phyloP scores from a whole-genome alignment of 1,140 invertebrate species.

The Mycetomoellerius zeteki region DNA sequence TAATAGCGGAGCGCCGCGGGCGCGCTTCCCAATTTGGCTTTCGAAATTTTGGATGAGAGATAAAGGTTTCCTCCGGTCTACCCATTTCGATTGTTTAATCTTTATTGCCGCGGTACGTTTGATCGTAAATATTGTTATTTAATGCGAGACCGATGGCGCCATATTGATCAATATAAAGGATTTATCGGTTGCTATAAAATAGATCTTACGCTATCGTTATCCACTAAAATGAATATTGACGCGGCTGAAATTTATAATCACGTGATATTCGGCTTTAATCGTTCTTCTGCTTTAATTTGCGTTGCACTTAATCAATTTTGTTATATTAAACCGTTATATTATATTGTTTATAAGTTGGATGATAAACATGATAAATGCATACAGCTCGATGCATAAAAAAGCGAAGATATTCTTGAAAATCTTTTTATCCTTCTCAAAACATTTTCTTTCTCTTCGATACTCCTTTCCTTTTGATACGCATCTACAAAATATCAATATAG shows the following conservation, averaged over 20 bases:
- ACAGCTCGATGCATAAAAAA: neutral
- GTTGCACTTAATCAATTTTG: constrained; percentile 16
- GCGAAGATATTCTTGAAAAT: neutral
- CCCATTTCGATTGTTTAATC: constrained; percentile 76
- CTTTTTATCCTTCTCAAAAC: neutral
- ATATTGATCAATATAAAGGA: constrained; percentile 70
- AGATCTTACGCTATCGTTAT: constrained; percentile 70
- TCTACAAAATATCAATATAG: constrained; percentile 37
- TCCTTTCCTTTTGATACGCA: neutral
- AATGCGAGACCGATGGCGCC: constrained; percentile 66
- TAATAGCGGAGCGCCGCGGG: constrained; percentile 47
- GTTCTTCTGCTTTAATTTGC: constrained; percentile 26
- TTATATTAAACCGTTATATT: neutral
- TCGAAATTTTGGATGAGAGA: constrained; percentile 66
- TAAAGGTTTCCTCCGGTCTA: constrained; percentile 69
- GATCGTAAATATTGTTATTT: constrained; percentile 76
- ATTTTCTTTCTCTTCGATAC: neutral
- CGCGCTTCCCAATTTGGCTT: constrained; percentile 56
- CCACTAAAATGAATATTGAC: constrained; percentile 66
- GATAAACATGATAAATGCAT: neutral
- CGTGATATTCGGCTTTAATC: constrained; percentile 51
- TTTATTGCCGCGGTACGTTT: constrained; percentile 72
- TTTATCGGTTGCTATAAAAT: constrained; percentile 74
- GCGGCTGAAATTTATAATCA: constrained; percentile 59
- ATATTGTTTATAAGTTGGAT: neutral